Conservation (phyloP, 2,888 invertebrate genomes). For the Oxystoma pomonae region DNA sequence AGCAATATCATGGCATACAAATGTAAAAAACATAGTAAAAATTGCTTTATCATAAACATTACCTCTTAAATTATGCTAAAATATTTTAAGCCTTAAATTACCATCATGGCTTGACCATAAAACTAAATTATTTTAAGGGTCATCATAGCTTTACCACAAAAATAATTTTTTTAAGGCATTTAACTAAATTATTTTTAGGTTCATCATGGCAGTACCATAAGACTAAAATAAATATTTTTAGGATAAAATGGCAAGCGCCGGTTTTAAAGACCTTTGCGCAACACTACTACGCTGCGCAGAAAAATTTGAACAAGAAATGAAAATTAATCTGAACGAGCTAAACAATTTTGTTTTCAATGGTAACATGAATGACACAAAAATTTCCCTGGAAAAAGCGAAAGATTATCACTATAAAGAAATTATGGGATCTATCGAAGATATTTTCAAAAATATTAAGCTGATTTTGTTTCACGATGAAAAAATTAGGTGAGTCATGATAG, state of each 20-base stretch:
- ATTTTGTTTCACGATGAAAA: slow-evolving; percentile 29
- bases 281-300: slow-evolving; percentile 27
- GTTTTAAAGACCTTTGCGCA: slow-evolving; percentile 24
- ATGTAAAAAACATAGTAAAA: too few species aligned
- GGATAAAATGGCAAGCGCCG: neutral
- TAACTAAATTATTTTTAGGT: too few species aligned
- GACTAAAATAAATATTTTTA: too few species aligned
- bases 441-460: slow-evolving; percentile 26
- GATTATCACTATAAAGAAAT: slow-evolving; percentile 34
- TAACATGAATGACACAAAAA: slow-evolving; percentile 18
- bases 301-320: slow-evolving; percentile 28
- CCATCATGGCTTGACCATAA: too few species aligned
- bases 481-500: slow-evolving; percentile 15
- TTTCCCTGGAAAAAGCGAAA: slow-evolving; percentile 30
- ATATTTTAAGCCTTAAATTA: too few species aligned
- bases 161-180: too few species aligned
- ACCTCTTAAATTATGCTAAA: too few species aligned
- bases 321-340: slow-evolving; percentile 25
- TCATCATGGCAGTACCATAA: too few species aligned
- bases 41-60: too few species aligned
- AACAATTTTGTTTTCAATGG: slow-evolving; percentile 22
- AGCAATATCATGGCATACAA: too few species aligned
- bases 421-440: slow-evolving; percentile 23
- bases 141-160: too few species aligned
- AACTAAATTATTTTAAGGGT: too few species aligned